Evolutionary conservation across 2,888 invertebrate genomes (phyloP), one percentile per base, ranked within the genome.

Genomic region (Caenorhabditis afra): DNA sequence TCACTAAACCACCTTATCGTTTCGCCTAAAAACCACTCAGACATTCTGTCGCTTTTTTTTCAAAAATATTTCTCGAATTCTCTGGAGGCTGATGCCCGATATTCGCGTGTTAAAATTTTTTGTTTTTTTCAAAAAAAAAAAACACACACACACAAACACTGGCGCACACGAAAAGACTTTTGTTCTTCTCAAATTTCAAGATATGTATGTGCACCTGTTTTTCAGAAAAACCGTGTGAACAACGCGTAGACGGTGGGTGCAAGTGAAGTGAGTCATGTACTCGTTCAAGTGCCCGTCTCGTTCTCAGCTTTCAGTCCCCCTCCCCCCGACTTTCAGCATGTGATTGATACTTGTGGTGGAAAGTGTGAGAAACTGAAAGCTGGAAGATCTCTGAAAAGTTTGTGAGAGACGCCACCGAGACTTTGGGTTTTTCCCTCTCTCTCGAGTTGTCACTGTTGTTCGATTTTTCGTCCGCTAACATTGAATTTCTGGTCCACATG

Each of bases 331-430:
- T 70, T 49, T 49, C 23, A 62, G 52, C 41, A 49, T 22, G 22
- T 22, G 18, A 62, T 61, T 70, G 59, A 59, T 68, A 52, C 22
- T 44, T 59, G 12, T 22, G 22, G 41, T 41, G 44, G 23, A 55
- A 66, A 66, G 59, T 41, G 61, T 70, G 70, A 37, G 53, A 70
- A 61, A 20, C 50, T 29, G 58, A 68, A 16, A 35, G n/a, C n/a
- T n/a, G n/a, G n/a, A 29, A 29, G 61, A 61, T 70, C 52, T 61
- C 70, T 70, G 70, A 61, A 53, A 70, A 61, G 50, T 14, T 8
- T 23, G 29, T 18, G 55, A 61, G 47, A 45, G 20, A 29, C 23
- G 52, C n/a, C 20, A 35, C 20, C 47, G 47, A 35, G 53, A 10
- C 57, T 47, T 57, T 50, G 41, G 68, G 68, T 58, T n/a, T n/a